Conservation (phyloP, 2,888 invertebrate species). For the Rhingia campestris region DNA sequence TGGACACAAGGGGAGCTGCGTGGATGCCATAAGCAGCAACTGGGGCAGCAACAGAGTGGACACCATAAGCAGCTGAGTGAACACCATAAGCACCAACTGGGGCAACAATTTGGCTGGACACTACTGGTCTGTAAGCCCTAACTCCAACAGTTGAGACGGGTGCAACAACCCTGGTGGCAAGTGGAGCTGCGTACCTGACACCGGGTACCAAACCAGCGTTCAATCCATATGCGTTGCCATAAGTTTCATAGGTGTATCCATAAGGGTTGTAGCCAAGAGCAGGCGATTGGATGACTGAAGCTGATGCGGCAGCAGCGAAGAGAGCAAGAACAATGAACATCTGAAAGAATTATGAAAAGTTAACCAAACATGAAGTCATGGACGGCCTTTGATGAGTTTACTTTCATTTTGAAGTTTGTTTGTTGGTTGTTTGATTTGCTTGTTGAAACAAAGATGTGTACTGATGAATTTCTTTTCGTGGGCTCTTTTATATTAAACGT, state of each 20-base stretch:
- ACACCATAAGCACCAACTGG: constrained; percentile 5
- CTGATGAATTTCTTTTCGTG: constrained; percentile 4
- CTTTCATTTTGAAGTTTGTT: constrained; percentile 26
- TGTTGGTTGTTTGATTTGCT: no score
- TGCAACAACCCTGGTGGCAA: constrained; percentile 8
- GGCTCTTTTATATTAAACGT: constrained; percentile 7
- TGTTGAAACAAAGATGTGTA: neutral
- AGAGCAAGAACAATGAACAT: constrained; percentile 35
- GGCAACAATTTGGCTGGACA: neutral
- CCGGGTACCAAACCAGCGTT: constrained; percentile 7
- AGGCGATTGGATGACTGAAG: constrained; percentile 21
- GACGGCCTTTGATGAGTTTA: constrained; percentile 4
- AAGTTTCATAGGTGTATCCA: constrained; percentile 1
- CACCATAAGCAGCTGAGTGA: neutral
- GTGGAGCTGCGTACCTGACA: constrained; percentile 11
- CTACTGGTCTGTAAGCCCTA: neutral
- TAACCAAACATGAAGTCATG: neutral
- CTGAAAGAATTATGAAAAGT: constrained; percentile 9
- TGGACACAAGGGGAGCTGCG: constrained; percentile 28
- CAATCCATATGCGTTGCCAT: constrained; percentile 10
- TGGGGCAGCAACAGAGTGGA: constrained; percentile 8
- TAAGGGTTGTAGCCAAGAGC: constrained; percentile 7
- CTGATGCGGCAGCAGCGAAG: constrained; percentile 41
- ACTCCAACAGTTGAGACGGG: constrained; percentile 3
- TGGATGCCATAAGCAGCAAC: neutral